Conservation (phyloP, 2,797 vertebrate genomes). For the Neosilurus hyrtlii region DNA sequence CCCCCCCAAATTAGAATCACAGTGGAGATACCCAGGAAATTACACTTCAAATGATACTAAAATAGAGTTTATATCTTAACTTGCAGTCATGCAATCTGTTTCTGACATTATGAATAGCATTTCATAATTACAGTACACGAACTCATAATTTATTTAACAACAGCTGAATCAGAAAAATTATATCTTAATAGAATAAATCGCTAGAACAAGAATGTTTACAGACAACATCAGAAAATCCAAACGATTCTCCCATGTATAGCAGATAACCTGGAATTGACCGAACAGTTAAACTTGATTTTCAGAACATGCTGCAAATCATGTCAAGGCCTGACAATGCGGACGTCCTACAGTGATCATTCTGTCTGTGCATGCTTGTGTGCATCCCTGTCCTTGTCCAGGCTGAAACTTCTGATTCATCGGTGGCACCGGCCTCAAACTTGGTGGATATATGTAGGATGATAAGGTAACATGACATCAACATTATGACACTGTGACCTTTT, state of each 20-base stretch:
- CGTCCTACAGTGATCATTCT: no score
- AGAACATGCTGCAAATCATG: constrained; percentile 34
- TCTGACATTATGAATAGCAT: background rate
- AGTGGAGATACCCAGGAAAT: background rate
- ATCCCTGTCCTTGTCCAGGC: no score
- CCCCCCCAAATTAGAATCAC: background rate
- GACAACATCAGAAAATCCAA: background rate
- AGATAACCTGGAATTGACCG: constrained; percentile 34
- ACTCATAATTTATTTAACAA: background rate
- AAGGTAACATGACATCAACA: no score
- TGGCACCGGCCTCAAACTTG: no score
- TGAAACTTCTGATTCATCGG: no score
- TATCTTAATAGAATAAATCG: no score
- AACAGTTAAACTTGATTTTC: constrained; percentile 36
- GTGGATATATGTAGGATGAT: no score
- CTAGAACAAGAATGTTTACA: background rate
- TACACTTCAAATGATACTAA: background rate
- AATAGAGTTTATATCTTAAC: background rate
- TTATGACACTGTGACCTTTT: no score
- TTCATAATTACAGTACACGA: background rate
- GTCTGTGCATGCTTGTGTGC: no score
- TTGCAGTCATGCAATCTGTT: background rate
- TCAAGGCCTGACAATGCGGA: background rate
- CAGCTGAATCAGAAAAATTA: background rate
- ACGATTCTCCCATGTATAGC: background rate